Conservation (phyloP, 2,888 invertebrate species). For the Lomographa bimaculata region DNA sequence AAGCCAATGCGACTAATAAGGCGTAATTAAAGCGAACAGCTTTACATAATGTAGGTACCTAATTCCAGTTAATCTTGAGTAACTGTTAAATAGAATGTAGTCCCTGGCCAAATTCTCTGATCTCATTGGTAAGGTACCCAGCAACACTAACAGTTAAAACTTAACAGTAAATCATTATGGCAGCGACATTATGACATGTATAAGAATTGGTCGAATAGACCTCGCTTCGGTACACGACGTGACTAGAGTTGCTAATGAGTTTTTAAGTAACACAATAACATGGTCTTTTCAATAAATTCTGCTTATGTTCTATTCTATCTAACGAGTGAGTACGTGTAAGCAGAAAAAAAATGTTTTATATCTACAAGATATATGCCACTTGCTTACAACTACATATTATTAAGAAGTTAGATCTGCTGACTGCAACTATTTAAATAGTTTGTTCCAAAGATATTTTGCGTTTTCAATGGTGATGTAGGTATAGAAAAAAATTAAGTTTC, state of each 20-base stretch:
- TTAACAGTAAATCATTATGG: constrained; percentile 60
- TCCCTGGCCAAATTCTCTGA: constrained; percentile 21
- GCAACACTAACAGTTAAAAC: constrained; percentile 34
- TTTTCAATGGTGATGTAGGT: too few species aligned
- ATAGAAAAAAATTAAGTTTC: too few species aligned
- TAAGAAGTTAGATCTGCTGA: too few species aligned
- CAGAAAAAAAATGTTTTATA: constrained; percentile 22
- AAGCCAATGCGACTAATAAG: constrained; percentile 10
- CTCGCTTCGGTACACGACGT: constrained; percentile 65
- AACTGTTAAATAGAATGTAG: constrained; percentile 18
- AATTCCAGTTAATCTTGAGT: constrained; percentile 18
- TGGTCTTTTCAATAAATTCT: constrained; percentile 42
- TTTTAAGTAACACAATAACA: constrained; percentile 44
- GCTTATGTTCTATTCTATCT: constrained; percentile 31
- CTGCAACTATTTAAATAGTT: too few species aligned
- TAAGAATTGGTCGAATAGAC: constrained; percentile 62
- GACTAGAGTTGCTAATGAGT: constrained; percentile 58
- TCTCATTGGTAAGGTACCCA: constrained; percentile 24
- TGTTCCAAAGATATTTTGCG: too few species aligned
- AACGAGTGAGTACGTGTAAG: constrained; percentile 14
- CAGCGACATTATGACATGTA: constrained; percentile 59
- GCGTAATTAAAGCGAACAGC: constrained; percentile 15
- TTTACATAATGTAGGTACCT: constrained; percentile 18
- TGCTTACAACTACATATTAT: too few species aligned
- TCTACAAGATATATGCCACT: background rate